Base-by-base conservation (phyloP, 2,888 invertebrate species). In the Folsomia manolachei region DNA sequence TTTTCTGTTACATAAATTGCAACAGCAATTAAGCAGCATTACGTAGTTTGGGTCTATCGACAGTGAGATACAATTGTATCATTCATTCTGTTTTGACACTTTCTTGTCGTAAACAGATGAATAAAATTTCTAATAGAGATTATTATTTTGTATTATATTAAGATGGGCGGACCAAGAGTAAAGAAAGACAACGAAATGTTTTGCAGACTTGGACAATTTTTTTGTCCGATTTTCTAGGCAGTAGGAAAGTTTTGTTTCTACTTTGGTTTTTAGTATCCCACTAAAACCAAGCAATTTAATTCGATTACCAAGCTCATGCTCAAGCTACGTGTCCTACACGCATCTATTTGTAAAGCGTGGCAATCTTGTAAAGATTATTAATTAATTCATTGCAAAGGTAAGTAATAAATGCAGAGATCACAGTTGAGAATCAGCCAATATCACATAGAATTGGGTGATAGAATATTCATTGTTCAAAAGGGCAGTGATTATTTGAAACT, bases 341-440 rank as follows among this genome's bases (percentile, higher is more conserved):
- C 4, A 39, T 9, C 14, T 39, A 39, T 39, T 4, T 39, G 39
- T 39, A 14, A 39, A 39, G n/a, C 39, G 7, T 39, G 39, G 39
- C 39, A 39, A n/a, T n/a, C n/a, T 39, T 39, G 39, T 9, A 39
- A 14, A 39, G 39, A 9, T 9, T 39, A 39, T 39, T 39, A 39
- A n/a, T 39, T 39, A 56, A 56, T 56, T 56, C 7, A 56, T 56
- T 19, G 56, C 19, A 56, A 56, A 56, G 21, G 56, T 74, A 64
- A 19, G 63, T 63, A 75, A 70, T 72, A 78, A 80, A 79, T 80
- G 80, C 80, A 80, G 80, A 80, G 80, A 79, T 56, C 56, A 56
- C 56, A 56, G 56, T 56, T 79, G 79, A 77, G 78, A 80, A 80
- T 80, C 75, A 78, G 75, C 78, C 78, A 77, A 74, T 76, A 56